Conservation (phyloP, 1,140 invertebrate species). For the Drosophila ironensis region DNA sequence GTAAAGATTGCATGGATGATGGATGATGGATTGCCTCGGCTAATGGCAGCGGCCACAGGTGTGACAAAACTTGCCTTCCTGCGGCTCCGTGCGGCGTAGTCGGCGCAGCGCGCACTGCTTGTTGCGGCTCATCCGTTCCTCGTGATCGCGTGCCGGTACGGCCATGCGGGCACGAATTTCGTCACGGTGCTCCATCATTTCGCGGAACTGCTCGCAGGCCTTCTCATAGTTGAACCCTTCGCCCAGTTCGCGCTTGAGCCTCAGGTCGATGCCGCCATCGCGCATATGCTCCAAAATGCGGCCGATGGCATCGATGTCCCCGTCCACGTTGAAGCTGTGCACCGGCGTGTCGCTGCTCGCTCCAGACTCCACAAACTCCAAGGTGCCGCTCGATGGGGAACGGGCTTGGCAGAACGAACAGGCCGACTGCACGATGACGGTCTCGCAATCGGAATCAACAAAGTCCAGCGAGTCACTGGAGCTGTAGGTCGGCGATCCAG, state of each 20-base stretch:
- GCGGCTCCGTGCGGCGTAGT: no score
- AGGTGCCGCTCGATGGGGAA: not conserved
- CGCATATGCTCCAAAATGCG: not conserved
- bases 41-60: no score
- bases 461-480: no score
- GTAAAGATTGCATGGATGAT: no score
- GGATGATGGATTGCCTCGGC: no score
- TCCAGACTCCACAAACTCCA: not conserved
- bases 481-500: no score
- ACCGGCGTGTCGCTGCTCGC: not conserved
- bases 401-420: not conserved
- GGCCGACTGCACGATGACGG: no score
- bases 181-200: not conserved
- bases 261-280: not conserved
- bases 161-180: constrained; percentile 19
- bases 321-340: constrained; percentile 1
- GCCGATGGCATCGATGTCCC: constrained; percentile 4
- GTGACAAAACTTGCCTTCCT: no score
- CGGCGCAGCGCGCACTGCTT: not conserved
- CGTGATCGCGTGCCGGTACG: not conserved
- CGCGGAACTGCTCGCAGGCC: constrained; percentile 11
- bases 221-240: not conserved
- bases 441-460: no score
- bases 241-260: not conserved
- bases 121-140: not conserved